Evolutionary conservation across 1,140 invertebrate species (phyloP), one percentile per base, ranked within the genome.

Genomic region (Patella vulgata): DNA sequence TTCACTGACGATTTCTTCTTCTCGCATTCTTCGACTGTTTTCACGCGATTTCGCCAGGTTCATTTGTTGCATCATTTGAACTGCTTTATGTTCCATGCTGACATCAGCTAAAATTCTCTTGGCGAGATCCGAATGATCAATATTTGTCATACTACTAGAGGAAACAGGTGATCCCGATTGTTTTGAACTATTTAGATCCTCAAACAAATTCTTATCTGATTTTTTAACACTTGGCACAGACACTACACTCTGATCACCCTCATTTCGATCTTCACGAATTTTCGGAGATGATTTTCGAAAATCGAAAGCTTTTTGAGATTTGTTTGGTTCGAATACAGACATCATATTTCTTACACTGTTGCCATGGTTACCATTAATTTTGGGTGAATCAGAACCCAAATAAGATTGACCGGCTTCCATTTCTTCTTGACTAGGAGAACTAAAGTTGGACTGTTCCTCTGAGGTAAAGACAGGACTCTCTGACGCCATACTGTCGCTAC

Each of bases 81-180:
- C 68, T 33, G 70, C 71, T 46, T 58, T 67, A 46, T 70, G 70
- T 33, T 79, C 61, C 19, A 33, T 59, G 14, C 71, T 68, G 17
- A 79, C 74, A 62, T 81, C 79, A n/a, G 65, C 70, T 66, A 79
- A 63, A 23, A 81, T 71, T 40, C 73, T 74, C 51, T 71, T 52
- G 3, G 77, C 77, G 43, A 81, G 61, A 25, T 78, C 71, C 33
- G 33, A 36, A 36, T 36, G 33, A 36, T 36, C 33, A 8, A 36
- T 36, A 36, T 5, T 8, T 8, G 33, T 14, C 6, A 8, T 36
- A 36, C 33, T 36, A 14, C 6, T 8, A 36, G 33, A 8, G 5
- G 33, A 36, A 36, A 8, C 14, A 36, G 5, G 5, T 36, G 19
- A 19, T 70, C 57, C 3, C 33, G 30, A 23, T 36, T 48, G 9